These are phyloP conservation scores for Helogale parvula DNA, from an alignment of 2,113 vertebrate species.

Conservation along the genomic window DNA sequence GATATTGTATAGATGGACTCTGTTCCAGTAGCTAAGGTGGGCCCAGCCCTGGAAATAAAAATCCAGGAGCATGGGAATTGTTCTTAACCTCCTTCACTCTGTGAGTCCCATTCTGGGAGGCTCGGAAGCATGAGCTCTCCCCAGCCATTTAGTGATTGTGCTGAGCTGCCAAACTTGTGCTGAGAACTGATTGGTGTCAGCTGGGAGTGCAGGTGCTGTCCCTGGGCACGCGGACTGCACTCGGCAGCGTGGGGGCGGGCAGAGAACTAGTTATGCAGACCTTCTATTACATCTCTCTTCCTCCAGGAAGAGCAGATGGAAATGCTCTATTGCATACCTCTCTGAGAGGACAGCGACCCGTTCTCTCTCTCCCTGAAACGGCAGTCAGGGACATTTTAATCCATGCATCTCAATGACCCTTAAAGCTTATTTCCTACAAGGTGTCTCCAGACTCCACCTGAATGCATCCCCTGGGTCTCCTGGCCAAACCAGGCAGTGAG, in stretches of 20 bases:
- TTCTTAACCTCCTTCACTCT: background rate
- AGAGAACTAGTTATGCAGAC: background rate
- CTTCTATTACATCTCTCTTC: background rate
- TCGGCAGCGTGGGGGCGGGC: background rate
- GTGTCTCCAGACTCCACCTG: background rate
- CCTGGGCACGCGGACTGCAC: background rate
- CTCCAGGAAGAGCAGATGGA: background rate
- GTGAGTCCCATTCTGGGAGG: background rate
- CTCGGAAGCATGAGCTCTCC: background rate
- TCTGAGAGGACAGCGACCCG: background rate
- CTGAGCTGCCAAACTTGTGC: background rate
- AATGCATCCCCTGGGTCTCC: background rate
- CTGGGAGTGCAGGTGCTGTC: rapidly evolving
- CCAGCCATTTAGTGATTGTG: background rate
- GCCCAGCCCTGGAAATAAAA: background rate
- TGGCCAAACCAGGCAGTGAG: background rate
- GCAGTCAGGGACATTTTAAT: background rate
- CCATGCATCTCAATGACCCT: background rate
- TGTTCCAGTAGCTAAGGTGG: background rate
- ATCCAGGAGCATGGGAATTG: rapidly evolving
- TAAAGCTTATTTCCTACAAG: background rate
- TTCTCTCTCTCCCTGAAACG: background rate
- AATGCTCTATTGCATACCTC: background rate
- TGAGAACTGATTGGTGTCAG: background rate
- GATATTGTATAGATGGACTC: background rate